These are phyloP conservation scores for Drosophila jambulina DNA, from an alignment of 1,140 invertebrate species.

Conservation along the genomic window DNA sequence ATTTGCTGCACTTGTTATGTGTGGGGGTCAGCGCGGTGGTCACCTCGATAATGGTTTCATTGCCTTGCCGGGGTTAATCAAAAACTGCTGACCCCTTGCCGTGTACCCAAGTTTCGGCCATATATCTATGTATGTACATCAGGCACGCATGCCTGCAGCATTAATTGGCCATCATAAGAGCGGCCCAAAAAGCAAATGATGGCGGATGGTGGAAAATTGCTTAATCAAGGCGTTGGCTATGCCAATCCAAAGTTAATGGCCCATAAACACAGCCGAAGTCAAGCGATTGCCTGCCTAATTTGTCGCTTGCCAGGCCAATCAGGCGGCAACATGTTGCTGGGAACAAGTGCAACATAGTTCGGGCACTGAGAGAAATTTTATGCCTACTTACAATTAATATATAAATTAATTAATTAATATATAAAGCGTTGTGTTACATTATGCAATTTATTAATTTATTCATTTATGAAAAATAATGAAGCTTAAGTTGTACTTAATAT, in stretches of 20 bases:
- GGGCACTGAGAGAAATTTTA: constrained; percentile 24
- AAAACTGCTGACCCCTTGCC: constrained; percentile 70
- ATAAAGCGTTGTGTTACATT: background rate
- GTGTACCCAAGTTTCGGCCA: background rate
- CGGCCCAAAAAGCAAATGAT: constrained; percentile 28
- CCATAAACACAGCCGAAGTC: constrained; percentile 77
- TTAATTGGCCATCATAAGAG: constrained; percentile 79
- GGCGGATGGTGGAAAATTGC: constrained; percentile 59
- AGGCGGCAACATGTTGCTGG: constrained; percentile 70
- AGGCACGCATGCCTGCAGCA: constrained; percentile 68
- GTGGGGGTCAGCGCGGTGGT: constrained; percentile 35
- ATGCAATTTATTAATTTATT: too few relatives aligned
- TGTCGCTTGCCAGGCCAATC: constrained; percentile 76
- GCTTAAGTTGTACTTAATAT: too few relatives aligned
- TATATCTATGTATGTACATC: constrained; percentile 37
- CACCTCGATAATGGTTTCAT: constrained; percentile 71
- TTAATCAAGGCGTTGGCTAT: constrained; percentile 76
- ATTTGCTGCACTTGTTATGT: constrained; percentile 45
- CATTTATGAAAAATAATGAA: too few relatives aligned
- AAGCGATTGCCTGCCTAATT: constrained; percentile 79
- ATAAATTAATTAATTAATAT: background rate
- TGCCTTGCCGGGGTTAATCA: constrained; percentile 71
- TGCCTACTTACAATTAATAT: too few relatives aligned
- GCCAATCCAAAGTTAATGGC: constrained; percentile 69
- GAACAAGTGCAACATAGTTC: constrained; percentile 65